Evolutionary conservation across 92 coral and sea anemone genomes (phyloP).

Genomic region (Zoanthus solanderi): DNA sequence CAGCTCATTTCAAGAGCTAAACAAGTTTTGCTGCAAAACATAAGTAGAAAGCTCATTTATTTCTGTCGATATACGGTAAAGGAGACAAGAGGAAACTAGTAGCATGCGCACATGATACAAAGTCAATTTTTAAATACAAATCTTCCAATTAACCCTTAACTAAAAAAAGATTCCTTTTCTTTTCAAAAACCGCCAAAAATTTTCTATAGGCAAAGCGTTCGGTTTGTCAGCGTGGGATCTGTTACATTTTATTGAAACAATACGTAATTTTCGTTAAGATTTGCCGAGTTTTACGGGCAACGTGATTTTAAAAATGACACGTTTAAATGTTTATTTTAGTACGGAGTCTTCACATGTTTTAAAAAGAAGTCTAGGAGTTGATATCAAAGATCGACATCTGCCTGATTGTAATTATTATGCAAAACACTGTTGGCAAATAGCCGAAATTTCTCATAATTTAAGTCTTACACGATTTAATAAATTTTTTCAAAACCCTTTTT

Average conservation of each 20-base stretch:
- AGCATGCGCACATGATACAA: neutral
- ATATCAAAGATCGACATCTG: slow-evolving; percentile 27
- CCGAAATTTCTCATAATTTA: slow-evolving; percentile 15
- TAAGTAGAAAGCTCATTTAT: neutral
- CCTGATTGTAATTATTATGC: slow-evolving; percentile 15
- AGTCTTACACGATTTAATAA: neutral
- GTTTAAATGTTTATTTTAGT: neutral
- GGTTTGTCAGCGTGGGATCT: neutral
- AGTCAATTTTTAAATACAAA: neutral
- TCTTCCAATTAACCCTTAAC: neutral
- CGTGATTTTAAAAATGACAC: no score
- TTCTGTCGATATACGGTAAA: neutral
- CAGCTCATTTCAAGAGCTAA: neutral
- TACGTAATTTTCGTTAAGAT: neutral
- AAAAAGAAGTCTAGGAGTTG: neutral
- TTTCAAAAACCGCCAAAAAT: neutral
- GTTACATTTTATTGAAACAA: neutral
- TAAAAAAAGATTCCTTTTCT: neutral
- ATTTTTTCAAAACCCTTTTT: neutral
- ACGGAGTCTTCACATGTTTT: neutral
- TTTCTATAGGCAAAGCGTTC: neutral
- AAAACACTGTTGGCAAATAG: slow-evolving; percentile 11
- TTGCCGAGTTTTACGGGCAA: neutral
- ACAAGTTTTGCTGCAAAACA: neutral
- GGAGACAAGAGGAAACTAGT: neutral